A percentile compares a stretch with the other conserved stretches of the same genome.
Conservation (phyloP, 2,113 vertebrate species). For the Poecilia latipinna region DNA sequence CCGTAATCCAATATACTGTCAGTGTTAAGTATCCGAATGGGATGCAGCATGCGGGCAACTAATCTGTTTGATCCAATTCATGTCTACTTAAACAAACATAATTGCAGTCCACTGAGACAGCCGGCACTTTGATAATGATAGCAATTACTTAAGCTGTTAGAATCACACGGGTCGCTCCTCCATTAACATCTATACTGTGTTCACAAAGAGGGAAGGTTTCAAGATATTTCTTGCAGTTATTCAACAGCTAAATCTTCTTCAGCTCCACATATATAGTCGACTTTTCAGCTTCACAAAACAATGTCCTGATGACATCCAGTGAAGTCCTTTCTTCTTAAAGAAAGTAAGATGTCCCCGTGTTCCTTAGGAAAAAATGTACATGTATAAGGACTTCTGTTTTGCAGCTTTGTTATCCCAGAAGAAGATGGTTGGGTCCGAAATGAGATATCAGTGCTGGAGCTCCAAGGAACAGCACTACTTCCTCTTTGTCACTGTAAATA, state of each 20-base stretch:
- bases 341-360: neutral
- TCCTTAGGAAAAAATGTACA: neutral
- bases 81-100: constrained; percentile 34
- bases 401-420: constrained; percentile 36
- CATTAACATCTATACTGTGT: constrained; percentile 12
- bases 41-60: constrained; percentile 8
- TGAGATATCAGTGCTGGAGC: constrained; percentile 22
- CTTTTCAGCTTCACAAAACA: too few species aligned
- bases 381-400: constrained; percentile 1
- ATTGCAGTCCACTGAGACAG: constrained; percentile 31
- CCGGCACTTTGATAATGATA: constrained; percentile 24
- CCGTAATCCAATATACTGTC: constrained; percentile 30
- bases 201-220: constrained; percentile 3
- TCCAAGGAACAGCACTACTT: constrained; percentile 57
- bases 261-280: neutral
- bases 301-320: too few species aligned
- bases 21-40: constrained; percentile 26
- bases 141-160: constrained; percentile 34
- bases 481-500: constrained; percentile 32
- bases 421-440: constrained; percentile 10
- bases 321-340: neutral
- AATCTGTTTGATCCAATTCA: constrained; percentile 30
- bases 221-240: neutral
- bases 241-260: neutral
- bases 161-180: constrained; percentile 22